Evolutionary conservation across 2,113 vertebrate genomes (phyloP).

Genomic region (Catharus minimus): DNA sequence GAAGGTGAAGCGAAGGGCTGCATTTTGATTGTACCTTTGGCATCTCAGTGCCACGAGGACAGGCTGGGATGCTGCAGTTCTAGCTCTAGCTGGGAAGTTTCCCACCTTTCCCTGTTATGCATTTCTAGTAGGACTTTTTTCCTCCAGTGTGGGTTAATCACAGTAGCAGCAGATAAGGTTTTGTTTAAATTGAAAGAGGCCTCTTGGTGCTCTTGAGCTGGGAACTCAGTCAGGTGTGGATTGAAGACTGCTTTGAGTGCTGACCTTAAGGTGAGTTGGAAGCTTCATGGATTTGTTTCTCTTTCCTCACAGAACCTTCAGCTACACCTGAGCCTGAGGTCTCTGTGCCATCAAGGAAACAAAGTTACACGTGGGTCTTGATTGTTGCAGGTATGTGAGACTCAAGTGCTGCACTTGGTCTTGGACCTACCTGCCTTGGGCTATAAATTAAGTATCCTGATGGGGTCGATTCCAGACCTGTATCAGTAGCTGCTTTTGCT

Average conservation of each 20-base stretch:
- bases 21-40: neutral
- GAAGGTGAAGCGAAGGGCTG: neutral
- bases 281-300: neutral
- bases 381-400: constrained; percentile 17
- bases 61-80: neutral
- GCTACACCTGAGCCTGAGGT: neutral
- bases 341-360: neutral
- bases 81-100: neutral
- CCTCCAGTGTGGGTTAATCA: neutral
- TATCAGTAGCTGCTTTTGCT: neutral
- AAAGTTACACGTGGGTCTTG: neutral
- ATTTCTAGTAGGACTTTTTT: neutral
- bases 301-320: neutral
- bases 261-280: neutral
- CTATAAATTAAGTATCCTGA: neutral
- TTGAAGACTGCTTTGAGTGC: neutral
- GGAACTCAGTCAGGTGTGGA: neutral
- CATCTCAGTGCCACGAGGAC: fast-evolving
- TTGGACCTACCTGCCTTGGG: neutral
- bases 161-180: neutral
- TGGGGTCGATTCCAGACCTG: neutral
- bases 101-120: neutral
- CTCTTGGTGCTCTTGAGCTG: neutral
- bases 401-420: fast-evolving
- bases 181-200: neutral